A percentile compares a stretch with the other conserved stretches of the same genome.
phyloP scores from a whole-genome alignment of 35 echinoderm and acorn worm species.

The Eucidaris tribuloides region DNA sequence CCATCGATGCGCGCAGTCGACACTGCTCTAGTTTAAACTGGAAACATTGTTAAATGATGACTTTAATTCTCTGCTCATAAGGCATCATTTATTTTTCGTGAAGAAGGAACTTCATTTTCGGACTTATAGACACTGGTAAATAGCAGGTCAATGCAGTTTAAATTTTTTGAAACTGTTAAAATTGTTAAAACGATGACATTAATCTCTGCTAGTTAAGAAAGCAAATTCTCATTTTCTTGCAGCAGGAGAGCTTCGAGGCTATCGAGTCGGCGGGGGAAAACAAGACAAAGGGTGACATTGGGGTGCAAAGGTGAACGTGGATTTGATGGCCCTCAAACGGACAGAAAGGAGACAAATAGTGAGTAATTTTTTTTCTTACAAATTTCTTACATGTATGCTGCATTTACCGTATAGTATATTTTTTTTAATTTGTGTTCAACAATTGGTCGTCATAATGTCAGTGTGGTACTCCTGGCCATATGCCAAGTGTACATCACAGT shows the following conservation, averaged over 20 bases:
- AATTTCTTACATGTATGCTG: neutral
- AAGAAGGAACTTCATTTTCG: too few species aligned
- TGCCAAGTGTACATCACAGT: neutral
- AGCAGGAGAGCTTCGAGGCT: conserved; percentile 33
- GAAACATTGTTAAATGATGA: too few species aligned
- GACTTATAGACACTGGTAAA: too few species aligned
- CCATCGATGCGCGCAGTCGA: too few species aligned
- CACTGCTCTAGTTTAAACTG: too few species aligned
- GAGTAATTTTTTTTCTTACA: neutral
- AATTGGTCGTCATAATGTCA: neutral
- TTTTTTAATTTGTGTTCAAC: neutral
- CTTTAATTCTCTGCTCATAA: too few species aligned
- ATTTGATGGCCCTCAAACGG: conserved; percentile 1
- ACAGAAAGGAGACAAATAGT: neutral
- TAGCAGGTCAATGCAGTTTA: too few species aligned
- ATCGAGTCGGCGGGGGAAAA: neutral
- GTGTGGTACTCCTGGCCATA: neutral
- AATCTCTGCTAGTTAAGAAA: too few species aligned
- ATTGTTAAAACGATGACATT: too few species aligned
- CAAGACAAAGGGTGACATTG: conserved; percentile 8
- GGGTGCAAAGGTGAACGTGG: neutral
- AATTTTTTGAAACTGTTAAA: too few species aligned
- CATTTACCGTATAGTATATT: neutral
- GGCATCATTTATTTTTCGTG: too few species aligned
- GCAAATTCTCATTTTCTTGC: conserved; percentile 40